Conservation (phyloP, 2,888 invertebrate species). For the Heteromyza rotundicornis region DNA sequence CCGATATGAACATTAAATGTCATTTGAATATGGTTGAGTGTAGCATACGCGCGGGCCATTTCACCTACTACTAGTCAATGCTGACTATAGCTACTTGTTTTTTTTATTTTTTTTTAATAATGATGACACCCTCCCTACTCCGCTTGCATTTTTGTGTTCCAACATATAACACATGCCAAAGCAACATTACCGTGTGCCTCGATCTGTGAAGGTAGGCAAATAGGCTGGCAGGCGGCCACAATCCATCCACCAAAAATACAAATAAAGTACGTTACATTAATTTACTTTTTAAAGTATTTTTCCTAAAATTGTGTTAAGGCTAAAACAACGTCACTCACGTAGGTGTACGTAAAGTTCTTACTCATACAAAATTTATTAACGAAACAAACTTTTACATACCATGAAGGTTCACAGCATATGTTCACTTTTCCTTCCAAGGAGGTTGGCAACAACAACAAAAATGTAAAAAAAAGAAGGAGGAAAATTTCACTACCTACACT, state of each 20-base stretch:
- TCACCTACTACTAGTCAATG: too few relatives aligned
- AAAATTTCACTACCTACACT: background rate
- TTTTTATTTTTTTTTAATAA: background rate
- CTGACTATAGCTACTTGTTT: too few relatives aligned
- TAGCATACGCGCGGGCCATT: background rate
- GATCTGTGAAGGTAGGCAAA: constrained; percentile 60
- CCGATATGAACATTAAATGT: too few relatives aligned
- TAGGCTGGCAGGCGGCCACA: too few relatives aligned
- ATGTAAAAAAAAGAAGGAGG: too few relatives aligned
- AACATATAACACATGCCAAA: constrained; percentile 34
- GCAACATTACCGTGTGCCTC: constrained; percentile 51
- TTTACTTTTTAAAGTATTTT: background rate
- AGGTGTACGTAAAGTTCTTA: background rate
- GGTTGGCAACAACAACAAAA: too few relatives aligned
- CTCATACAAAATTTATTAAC: background rate
- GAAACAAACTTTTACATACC: background rate
- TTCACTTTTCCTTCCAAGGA: background rate
- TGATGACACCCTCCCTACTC: constrained; percentile 11
- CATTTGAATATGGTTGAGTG: background rate
- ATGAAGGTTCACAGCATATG: too few relatives aligned
- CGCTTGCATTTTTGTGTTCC: background rate
- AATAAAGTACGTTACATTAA: constrained; percentile 26
- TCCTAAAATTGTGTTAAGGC: constrained; percentile 19
- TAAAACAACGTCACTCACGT: background rate
- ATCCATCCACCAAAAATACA: too few relatives aligned